Evolutionary conservation across 1,140 invertebrate genomes (phyloP), one percentile per base, ranked within the genome.

Genomic region (Aphis craccivora): DNA sequence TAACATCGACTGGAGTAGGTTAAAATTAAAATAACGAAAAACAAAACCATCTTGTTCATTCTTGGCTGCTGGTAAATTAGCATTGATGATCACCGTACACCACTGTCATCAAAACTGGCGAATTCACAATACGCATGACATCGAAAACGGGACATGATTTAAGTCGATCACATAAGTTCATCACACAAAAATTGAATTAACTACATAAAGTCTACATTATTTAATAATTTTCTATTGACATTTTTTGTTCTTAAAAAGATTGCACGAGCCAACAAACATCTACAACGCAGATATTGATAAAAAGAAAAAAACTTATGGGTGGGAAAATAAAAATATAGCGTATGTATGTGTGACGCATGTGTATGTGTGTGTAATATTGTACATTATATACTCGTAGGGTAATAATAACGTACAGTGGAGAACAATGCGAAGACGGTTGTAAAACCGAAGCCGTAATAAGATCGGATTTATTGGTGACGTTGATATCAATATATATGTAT

Each of bases 391-490:
- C 60, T 76, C 30, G 14, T 76, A 18, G 14, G 22, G 22, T 37
- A 55, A 25, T 91, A 76, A 60, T 45, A 90, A 90, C 23, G 48
- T 40, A 55, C 51, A 35, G 37, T 5, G 25, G 45, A 92, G 91
- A 83, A 93, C 67, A 93, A 93, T 84, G n/a, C 60, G 76, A 93
- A 93, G 76, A 81, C n/a, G 91, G 81, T 84, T 86, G 91, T 43
- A 53, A 93, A 93, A 86, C 48, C 14, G 91, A 84, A 91, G 60
- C 25, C 55, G 45, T 92, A 92, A 83, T 81, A 92, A 55, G 35
- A 93, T 93, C 91, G 91, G 81, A 93, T 93, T 93, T 93, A 93
- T 93, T 86, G 81, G 81, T 92, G 91, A 93, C 91, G 91, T 86
- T 53, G 81, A 93, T 93, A 93, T 93, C 91, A 86, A 48, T 55